A percentile compares a stretch with the other conserved stretches of the same genome.
Conservation (phyloP, 2,113 vertebrate genomes). For the Myodes glareolus region DNA sequence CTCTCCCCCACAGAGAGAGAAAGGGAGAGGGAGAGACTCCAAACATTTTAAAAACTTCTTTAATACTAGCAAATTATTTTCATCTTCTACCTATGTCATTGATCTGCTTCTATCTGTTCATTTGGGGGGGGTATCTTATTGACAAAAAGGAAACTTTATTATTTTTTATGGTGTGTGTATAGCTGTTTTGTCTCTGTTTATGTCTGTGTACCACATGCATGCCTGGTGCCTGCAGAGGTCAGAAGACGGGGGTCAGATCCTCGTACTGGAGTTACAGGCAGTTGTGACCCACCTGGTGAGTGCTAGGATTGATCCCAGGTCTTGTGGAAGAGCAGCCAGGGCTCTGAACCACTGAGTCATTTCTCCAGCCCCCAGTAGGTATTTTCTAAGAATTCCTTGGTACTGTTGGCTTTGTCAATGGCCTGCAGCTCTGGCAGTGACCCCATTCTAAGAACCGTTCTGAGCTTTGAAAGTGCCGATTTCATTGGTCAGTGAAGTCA, state of each 20-base stretch:
- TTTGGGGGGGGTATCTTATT: background rate
- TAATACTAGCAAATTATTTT: slow-evolving; percentile 11
- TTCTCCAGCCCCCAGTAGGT: background rate
- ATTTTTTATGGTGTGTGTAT: background rate
- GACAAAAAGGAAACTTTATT: background rate
- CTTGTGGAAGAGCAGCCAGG: background rate
- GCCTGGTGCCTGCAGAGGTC: background rate
- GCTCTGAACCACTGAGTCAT: background rate
- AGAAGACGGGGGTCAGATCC: background rate
- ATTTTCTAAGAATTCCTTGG: background rate
- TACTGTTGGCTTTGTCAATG: background rate
- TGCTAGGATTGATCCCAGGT: background rate
- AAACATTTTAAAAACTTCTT: background rate
- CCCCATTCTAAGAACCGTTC: background rate
- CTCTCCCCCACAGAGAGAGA: background rate
- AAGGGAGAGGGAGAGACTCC: background rate
- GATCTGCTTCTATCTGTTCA: background rate
- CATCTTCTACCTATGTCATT: background rate
- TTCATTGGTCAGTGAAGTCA: background rate
- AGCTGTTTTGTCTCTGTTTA: background rate
- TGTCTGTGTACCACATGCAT: background rate
- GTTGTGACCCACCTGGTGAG: background rate
- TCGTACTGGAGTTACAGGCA: background rate
- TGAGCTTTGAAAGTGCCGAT: background rate
- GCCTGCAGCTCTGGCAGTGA: background rate